Evolutionary conservation across 2,797 vertebrate species (phyloP).

Genomic region (Myiothlypis chrysogaster): DNA sequence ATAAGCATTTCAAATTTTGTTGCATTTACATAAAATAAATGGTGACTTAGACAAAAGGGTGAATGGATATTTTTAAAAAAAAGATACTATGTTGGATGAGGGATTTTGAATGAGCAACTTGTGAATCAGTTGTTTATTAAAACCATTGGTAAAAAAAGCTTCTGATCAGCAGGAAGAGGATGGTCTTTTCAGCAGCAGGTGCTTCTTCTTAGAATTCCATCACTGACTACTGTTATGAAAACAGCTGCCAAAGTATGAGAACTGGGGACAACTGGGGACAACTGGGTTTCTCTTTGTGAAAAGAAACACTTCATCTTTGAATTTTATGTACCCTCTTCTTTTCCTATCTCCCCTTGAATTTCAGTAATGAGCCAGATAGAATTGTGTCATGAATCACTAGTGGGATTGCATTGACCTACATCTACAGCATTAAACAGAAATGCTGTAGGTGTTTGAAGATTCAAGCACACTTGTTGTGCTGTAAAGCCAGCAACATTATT

Average conservation of each 20-base stretch:
- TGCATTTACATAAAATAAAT: background rate
- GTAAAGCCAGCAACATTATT: background rate
- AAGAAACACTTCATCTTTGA: background rate
- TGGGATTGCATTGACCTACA: background rate
- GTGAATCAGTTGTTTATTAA: background rate
- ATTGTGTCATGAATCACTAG: background rate
- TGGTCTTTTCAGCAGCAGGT: background rate
- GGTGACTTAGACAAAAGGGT: background rate
- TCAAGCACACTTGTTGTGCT: background rate
- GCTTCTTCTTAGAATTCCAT: background rate
- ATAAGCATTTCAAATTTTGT: background rate
- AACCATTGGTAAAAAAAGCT: background rate
- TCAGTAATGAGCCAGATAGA: background rate
- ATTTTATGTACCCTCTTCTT: background rate
- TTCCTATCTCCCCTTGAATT: background rate
- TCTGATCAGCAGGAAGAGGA: background rate
- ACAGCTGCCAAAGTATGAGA: background rate
- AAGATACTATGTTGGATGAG: background rate
- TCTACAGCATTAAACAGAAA: background rate
- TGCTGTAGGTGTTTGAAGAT: background rate
- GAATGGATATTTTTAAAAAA: background rate
- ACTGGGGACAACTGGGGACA: background rate
- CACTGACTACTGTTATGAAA: background rate
- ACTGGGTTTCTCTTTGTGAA: background rate
- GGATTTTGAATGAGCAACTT: background rate